Conservation (phyloP, 2,113 vertebrate genomes). For the Heptranchias perlo region DNA sequence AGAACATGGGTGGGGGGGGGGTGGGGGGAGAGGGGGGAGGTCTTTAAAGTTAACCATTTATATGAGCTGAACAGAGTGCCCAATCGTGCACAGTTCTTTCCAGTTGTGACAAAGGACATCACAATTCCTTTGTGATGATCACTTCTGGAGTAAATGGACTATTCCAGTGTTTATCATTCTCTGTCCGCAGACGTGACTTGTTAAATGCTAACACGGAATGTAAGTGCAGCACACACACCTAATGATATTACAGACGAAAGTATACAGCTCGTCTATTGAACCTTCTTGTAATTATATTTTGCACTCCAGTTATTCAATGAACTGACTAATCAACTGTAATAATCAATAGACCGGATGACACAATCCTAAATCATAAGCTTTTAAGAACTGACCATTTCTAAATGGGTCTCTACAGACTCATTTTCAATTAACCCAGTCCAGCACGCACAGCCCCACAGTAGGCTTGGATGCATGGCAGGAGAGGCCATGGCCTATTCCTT, state of each 20-base stretch:
- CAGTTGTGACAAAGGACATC: neutral
- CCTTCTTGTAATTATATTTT: constrained; percentile 59
- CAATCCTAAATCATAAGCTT: constrained; percentile 38
- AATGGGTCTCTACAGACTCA: neutral
- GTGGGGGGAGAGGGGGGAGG: neutral
- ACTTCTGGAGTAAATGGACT: constrained; percentile 48
- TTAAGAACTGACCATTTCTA: constrained; percentile 1
- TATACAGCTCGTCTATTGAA: constrained; percentile 55
- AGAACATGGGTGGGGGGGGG: neutral
- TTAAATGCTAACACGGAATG: neutral
- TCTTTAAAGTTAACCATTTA: neutral
- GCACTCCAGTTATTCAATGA: constrained; percentile 57
- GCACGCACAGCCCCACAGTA: neutral
- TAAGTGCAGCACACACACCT: neutral
- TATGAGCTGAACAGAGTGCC: neutral
- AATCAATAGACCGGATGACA: constrained; percentile 56
- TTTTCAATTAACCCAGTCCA: neutral
- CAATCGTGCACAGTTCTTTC: neutral
- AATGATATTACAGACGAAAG: neutral
- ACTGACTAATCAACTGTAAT: constrained; percentile 59
- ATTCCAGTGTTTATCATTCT: constrained; percentile 44
- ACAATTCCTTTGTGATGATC: constrained; percentile 46
- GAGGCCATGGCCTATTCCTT: neutral
- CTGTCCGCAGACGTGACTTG: neutral
- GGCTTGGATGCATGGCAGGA: neutral